These are phyloP conservation scores for Hoplias malabaricus DNA, from an alignment of 2,113 vertebrate genomes.

Conservation along the genomic window DNA sequence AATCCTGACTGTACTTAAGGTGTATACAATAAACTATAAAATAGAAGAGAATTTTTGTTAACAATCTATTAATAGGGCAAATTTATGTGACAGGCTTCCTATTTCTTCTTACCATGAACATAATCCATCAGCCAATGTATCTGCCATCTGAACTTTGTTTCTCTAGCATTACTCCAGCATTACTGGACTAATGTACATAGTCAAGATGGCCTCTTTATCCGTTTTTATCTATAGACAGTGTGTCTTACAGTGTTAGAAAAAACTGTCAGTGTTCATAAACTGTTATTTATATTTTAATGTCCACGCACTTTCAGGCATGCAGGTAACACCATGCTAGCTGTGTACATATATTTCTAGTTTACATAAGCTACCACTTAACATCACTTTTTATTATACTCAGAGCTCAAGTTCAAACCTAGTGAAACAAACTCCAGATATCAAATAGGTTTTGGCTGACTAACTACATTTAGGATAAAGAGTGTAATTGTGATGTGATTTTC, in stretches of 20 bases:
- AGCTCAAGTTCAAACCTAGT: not conserved
- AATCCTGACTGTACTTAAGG: too few relatives aligned
- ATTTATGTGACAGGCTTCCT: too few relatives aligned
- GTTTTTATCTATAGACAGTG: not conserved
- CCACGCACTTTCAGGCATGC: not conserved
- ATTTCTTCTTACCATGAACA: too few relatives aligned
- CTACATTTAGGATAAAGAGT: not conserved
- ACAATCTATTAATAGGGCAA: too few relatives aligned
- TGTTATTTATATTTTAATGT: too few relatives aligned
- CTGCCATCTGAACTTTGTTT: not conserved
- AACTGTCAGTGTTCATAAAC: too few relatives aligned
- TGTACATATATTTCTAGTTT: not conserved
- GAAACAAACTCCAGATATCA: too few relatives aligned
- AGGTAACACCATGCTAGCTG: not conserved
- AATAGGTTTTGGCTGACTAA: not conserved
- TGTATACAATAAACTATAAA: too few relatives aligned
- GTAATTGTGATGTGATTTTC: not conserved
- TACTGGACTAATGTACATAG: not conserved
- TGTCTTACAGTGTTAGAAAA: not conserved
- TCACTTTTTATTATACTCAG: too few relatives aligned
- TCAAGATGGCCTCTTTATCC: not conserved
- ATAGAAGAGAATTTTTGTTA: too few relatives aligned
- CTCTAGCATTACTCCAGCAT: not conserved
- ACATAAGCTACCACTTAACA: too few relatives aligned
- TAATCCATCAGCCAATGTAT: too few relatives aligned